Percentiles rank a stretch among this genome's conserved stretches.
phyloP scores from a whole-genome alignment of 2,797 vertebrate species.

The Diglossa cyanea region DNA sequence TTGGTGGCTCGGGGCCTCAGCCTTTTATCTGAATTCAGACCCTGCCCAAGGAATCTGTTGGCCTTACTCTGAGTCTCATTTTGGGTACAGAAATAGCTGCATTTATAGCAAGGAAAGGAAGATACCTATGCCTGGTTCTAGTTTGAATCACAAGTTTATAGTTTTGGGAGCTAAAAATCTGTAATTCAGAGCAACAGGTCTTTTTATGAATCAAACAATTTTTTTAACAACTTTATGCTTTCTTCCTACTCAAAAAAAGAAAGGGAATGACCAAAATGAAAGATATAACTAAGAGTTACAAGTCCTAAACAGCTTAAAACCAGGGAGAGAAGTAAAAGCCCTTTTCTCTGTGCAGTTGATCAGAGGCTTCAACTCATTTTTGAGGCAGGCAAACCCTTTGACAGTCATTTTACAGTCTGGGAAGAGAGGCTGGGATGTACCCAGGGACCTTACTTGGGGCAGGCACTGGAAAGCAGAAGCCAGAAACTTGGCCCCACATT shows the following conservation, averaged over 20 bases:
- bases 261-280: background rate
- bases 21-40: background rate
- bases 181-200: background rate
- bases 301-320: background rate
- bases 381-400: background rate
- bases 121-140: background rate
- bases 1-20: background rate
- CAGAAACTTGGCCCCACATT: background rate
- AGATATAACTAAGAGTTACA: accelerated
- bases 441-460: background rate
- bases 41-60: background rate
- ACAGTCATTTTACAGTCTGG: background rate
- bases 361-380: background rate
- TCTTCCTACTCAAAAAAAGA: background rate
- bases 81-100: background rate
- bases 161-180: background rate
- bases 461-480: background rate
- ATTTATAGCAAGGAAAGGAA: background rate
- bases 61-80: background rate
- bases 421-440: background rate
- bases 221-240: background rate
- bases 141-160: background rate
- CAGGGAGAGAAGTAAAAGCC: background rate
- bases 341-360: background rate
- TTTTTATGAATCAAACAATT: background rate